phyloP scores from a whole-genome alignment of 2,113 vertebrate genomes.

The Corvus moneduloides region DNA sequence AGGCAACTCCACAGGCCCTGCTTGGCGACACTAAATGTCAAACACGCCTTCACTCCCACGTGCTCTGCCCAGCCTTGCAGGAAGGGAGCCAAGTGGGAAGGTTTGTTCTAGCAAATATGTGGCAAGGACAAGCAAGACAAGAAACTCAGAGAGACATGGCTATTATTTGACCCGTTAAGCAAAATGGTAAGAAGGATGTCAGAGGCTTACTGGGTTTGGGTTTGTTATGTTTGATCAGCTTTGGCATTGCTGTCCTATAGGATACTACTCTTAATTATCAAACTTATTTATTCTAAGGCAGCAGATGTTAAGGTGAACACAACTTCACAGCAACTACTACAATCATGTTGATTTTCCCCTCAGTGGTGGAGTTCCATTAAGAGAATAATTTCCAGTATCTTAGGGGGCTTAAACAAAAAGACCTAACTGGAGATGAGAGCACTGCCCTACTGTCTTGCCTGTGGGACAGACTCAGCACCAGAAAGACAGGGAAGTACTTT shows the following conservation, averaged over 20 bases:
- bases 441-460: rapidly evolving
- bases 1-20: not conserved
- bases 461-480: not conserved
- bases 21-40: not conserved
- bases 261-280: not conserved
- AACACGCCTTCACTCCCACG: not conserved
- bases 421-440: not conserved
- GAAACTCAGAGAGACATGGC: not conserved
- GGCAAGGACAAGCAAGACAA: not conserved
- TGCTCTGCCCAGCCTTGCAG: not conserved
- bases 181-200: not conserved
- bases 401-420: not conserved
- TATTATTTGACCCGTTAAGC: not conserved
- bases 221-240: not conserved
- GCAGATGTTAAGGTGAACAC: not conserved
- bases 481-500: not conserved
- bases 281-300: not conserved
- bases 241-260: not conserved
- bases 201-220: not conserved
- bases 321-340: not conserved
- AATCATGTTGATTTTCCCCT: not conserved
- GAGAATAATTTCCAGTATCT: not conserved
- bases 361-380: not conserved
- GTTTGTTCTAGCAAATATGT: not conserved
- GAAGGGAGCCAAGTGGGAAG: not conserved